Evolutionary conservation across 2,113 vertebrate species (phyloP), one percentile per base, ranked within the genome.

Genomic region (Oncorhynchus tshawytscha): DNA sequence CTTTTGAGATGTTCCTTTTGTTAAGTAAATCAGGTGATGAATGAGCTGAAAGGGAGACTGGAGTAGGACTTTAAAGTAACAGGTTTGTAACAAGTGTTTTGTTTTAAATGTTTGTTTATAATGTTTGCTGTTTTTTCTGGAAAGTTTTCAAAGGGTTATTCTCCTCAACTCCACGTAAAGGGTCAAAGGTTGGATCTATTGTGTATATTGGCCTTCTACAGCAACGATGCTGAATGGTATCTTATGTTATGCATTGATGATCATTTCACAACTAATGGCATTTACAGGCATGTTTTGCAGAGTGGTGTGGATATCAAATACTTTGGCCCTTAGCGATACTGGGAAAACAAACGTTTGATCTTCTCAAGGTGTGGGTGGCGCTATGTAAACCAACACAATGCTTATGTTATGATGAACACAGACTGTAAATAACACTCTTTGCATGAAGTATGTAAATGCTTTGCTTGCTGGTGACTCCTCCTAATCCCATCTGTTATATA

Each of bases 401-500:
- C 67, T 72, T n/a, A 71, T 74, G 68, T 66, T 80, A 20, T 72
- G n/a, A n/a, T 64, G 73, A 66, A 67, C 83, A 79, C 76, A 18
- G 49, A 70, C 71, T 79, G 27, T 74, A 83, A 87, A 80, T 88
- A 77, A 45, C 81, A 34, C 76, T 81, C 64, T 87, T 84, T 91
- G 88, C 85, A 90, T 90, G 87, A 22, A 83, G 72, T 54, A 66
- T 81, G 74, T 51, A 78, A 86, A 74, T 73, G 82, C 84, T 80
- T 77, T 62, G 82, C 79, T 81, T 78, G 77, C 81, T 57, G 66
- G 77, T 76, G 81, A 78, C 67, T 49, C 54, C 67, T 13, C 82
- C 82, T 86, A 88, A 86, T 86, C 66, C 70, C 22, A 76, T 71
- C 27, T 84, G 85, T 88, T 87, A 78, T 73, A 74, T 78, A 86